Percentiles rank a stretch among this genome's conserved stretches.
phyloP scores from a whole-genome alignment of 2,113 vertebrate species.

The Odontesthes bonariensis region DNA sequence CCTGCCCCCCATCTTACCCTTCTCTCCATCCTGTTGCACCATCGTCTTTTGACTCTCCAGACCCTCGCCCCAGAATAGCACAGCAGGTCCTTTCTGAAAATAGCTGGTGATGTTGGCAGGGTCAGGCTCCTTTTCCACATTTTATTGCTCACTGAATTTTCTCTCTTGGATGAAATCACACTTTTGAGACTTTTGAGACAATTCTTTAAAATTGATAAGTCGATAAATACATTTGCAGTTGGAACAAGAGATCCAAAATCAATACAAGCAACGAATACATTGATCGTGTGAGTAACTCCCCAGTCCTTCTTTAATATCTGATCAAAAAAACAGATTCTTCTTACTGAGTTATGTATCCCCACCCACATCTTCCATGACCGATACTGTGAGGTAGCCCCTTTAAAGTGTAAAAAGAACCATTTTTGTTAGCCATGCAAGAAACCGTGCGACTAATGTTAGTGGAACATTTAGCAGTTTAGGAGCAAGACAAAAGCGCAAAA shows the following conservation, averaged over 20 bases:
- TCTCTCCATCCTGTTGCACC: conserved; percentile 70
- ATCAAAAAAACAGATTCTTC: conserved; percentile 5
- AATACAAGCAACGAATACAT: background rate
- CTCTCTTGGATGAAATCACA: conserved; percentile 45
- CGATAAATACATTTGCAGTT: conserved; percentile 37
- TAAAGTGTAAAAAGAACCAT: conserved; percentile 22
- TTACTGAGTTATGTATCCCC: conserved; percentile 14
- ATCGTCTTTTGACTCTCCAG: conserved; percentile 63
- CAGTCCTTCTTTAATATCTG: conserved; percentile 3
- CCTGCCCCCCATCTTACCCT: conserved; percentile 71
- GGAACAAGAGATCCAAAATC: conserved; percentile 27
- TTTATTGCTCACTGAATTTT: conserved; percentile 33
- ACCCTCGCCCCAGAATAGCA: conserved; percentile 77
- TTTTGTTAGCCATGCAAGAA: conserved; percentile 11
- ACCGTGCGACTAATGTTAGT: conserved; percentile 23
- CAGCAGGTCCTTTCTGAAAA: conserved; percentile 83
- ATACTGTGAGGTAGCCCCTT: conserved; percentile 17
- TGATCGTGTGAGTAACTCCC: too few species aligned
- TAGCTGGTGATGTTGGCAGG: conserved; percentile 79
- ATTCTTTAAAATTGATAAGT: conserved; percentile 48
- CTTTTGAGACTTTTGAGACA: conserved; percentile 63
- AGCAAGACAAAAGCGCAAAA: too few species aligned
- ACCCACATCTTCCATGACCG: conserved; percentile 31
- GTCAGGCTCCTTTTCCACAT: conserved; percentile 46
- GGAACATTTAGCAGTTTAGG: too few species aligned